Conservation (phyloP, 2,888 invertebrate species). For the Seira ritae region DNA sequence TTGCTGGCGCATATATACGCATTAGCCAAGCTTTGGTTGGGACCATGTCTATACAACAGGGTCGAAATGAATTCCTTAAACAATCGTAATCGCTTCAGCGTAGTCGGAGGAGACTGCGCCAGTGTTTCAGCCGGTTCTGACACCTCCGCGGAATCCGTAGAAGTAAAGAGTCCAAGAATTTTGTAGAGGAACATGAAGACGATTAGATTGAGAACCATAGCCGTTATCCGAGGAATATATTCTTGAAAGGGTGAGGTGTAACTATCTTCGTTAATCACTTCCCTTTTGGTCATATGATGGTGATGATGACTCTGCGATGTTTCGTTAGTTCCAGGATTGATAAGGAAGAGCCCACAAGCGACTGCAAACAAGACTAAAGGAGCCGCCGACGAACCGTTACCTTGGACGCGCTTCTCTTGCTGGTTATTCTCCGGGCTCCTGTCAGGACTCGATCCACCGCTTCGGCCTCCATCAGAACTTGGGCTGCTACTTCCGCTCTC, state of each 20-base stretch:
- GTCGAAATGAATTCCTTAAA: slow-evolving; percentile 30
- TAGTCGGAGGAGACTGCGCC: slow-evolving; percentile 23
- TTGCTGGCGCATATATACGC: slow-evolving; percentile 40
- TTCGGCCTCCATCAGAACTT: slow-evolving; percentile 49
- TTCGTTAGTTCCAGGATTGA: slow-evolving; percentile 68
- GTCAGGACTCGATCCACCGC: slow-evolving; percentile 50
- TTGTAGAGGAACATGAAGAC: slow-evolving; percentile 70
- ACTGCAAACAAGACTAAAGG: slow-evolving; percentile 72
- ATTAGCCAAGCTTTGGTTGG: slow-evolving; percentile 22
- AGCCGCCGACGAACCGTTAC: slow-evolving; percentile 44
- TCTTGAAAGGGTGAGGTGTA: slow-evolving; percentile 25
- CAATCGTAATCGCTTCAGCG: slow-evolving; percentile 22
- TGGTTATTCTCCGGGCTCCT: slow-evolving; percentile 19
- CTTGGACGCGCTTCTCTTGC: neutral
- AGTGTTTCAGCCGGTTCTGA: neutral
- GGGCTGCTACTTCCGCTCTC: slow-evolving; percentile 64
- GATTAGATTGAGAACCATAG: slow-evolving; percentile 67
- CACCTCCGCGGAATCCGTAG: neutral
- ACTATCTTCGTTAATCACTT: neutral
- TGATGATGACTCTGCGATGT: neutral
- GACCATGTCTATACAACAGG: neutral
- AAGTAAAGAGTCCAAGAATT: slow-evolving; percentile 61
- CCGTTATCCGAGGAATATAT: slow-evolving; percentile 66
- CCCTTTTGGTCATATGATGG: slow-evolving; percentile 25
- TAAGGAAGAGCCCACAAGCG: slow-evolving; percentile 71